Conservation (phyloP, 2,888 invertebrate genomes). For the Nebria salina region DNA sequence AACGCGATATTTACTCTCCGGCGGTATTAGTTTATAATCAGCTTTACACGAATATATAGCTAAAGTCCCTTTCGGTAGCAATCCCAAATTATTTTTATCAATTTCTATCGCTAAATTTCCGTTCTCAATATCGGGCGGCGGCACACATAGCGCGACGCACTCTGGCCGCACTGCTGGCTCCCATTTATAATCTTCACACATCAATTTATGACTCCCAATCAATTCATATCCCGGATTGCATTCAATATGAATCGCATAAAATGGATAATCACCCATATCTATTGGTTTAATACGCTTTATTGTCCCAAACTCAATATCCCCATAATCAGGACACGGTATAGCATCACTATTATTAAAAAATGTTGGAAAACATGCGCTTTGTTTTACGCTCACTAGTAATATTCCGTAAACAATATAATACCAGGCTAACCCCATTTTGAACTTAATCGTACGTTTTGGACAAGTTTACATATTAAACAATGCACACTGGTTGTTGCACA, state of each 20-base stretch:
- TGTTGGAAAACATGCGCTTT: slow-evolving; percentile 14
- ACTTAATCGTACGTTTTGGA: background rate
- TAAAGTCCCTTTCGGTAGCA: slow-evolving; percentile 57
- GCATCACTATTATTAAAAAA: slow-evolving; percentile 46
- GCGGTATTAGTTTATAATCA: slow-evolving; percentile 56
- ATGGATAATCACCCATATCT: slow-evolving; percentile 11
- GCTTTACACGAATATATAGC: slow-evolving; percentile 58
- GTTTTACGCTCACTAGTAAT: slow-evolving; percentile 23
- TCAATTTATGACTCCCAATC: slow-evolving; percentile 57
- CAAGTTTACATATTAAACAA: slow-evolving; percentile 32
- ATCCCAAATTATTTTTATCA: slow-evolving; percentile 31
- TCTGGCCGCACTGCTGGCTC: slow-evolving; percentile 52
- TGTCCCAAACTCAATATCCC: slow-evolving; percentile 53
- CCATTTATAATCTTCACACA: slow-evolving; percentile 59
- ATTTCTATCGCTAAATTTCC: slow-evolving; percentile 56
- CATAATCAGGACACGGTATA: slow-evolving; percentile 53
- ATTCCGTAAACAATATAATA: slow-evolving; percentile 18
- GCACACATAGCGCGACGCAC: slow-evolving; percentile 56
- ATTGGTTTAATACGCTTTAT: slow-evolving; percentile 31
- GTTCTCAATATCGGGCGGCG: slow-evolving; percentile 57
- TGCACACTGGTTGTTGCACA: too few relatives aligned
- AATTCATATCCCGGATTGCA: slow-evolving; percentile 58
- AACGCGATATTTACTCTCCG: slow-evolving; percentile 57
- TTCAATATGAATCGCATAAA: slow-evolving; percentile 51
- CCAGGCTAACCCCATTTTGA: slow-evolving; percentile 39